These are phyloP conservation scores for Heterotilapia buettikoferi DNA, from an alignment of 2,113 vertebrate species.

Conservation along the genomic window DNA sequence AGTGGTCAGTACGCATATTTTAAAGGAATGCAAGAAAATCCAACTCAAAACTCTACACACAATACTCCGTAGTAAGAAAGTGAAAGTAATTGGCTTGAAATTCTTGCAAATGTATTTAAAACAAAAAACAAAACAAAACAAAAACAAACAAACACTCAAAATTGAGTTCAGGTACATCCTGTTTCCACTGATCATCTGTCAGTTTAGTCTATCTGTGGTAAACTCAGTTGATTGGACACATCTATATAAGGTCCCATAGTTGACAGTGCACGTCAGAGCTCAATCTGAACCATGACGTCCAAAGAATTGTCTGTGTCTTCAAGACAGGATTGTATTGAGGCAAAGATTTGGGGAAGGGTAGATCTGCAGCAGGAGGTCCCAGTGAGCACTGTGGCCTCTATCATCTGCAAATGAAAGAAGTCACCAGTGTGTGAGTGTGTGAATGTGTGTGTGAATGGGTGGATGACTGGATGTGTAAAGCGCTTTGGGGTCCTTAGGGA, in stretches of 20 bases:
- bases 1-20: accelerated
- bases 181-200: not conserved
- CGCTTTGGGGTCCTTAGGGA: too few relatives aligned
- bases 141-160: not conserved
- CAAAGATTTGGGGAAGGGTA: not conserved
- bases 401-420: too few relatives aligned
- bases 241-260: not conserved
- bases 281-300: not conserved
- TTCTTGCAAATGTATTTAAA: not conserved
- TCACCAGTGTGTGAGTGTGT: too few relatives aligned
- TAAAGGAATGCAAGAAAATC: not conserved
- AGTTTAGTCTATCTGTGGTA: not conserved
- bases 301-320: not conserved
- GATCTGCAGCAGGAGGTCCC: not conserved
- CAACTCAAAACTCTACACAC: not conserved
- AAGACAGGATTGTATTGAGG: not conserved
- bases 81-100: not conserved
- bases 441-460: too few relatives aligned
- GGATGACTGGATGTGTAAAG: too few relatives aligned
- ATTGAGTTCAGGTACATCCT: not conserved
- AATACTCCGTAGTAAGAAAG: not conserved
- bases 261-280: not conserved
- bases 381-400: not conserved
- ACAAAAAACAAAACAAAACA: not conserved
- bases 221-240: not conserved